Evolutionary conservation across 2,888 invertebrate species (phyloP).

Genomic region (Caenorhabditis doughertyi): DNA sequence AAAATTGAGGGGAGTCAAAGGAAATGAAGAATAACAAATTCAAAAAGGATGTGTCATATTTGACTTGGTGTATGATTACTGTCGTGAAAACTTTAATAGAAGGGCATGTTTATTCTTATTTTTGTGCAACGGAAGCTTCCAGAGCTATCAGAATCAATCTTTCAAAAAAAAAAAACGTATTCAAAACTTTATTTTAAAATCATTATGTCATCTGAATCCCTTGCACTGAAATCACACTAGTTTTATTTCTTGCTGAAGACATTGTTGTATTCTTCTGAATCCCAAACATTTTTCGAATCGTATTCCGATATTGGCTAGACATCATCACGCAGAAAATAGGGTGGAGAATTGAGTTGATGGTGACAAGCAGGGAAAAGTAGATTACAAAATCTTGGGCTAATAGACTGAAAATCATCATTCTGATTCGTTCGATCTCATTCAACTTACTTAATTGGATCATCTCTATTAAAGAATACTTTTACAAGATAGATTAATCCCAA

Average conservation of each 20-base stretch:
- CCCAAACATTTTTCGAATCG: slow-evolving; percentile 23
- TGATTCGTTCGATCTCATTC: too few relatives aligned
- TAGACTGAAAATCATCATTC: slow-evolving; percentile 21
- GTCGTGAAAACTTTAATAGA: too few relatives aligned
- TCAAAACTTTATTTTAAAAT: background rate
- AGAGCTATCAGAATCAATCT: background rate
- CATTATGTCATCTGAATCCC: slow-evolving; percentile 28
- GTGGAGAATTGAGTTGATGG: slow-evolving; percentile 32
- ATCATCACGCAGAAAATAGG: slow-evolving; percentile 24
- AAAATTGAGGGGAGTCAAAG: too few relatives aligned
- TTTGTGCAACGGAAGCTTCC: background rate
- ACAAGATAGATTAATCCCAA: slow-evolving; percentile 21
- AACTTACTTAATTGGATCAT: slow-evolving; percentile 31
- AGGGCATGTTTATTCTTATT: too few relatives aligned
- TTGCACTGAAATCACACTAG: slow-evolving; percentile 16
- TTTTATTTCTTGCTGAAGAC: slow-evolving; percentile 6
- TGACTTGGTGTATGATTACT: too few relatives aligned
- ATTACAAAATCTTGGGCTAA: slow-evolving; percentile 39
- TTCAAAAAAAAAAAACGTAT: background rate
- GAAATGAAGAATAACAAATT: background rate
- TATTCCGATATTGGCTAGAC: slow-evolving; percentile 42
- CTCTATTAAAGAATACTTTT: slow-evolving; percentile 14
- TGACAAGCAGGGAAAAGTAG: slow-evolving; percentile 38
- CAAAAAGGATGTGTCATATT: too few relatives aligned
- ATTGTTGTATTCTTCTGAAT: background rate